Evolutionary conservation across 2,113 vertebrate species (phyloP).

Genomic region (Nesoenas mayeri): DNA sequence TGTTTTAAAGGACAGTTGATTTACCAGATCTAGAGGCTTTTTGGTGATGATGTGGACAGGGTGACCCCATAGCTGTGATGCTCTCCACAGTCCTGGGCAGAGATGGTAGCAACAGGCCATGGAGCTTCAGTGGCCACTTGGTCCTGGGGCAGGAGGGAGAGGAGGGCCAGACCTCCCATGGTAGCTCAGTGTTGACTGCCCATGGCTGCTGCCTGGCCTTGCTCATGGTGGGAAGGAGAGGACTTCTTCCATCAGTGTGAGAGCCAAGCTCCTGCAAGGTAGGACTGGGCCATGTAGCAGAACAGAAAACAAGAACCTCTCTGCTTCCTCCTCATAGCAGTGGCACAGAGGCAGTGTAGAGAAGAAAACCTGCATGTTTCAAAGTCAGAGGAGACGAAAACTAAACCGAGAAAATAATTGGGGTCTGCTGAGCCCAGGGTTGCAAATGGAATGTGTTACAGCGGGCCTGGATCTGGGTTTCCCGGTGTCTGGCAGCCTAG

Average conservation of each 20-base stretch:
- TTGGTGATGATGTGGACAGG: not conserved
- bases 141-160: not conserved
- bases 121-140: not conserved
- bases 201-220: not conserved
- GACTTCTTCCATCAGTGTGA: not conserved
- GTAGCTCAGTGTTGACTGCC: not conserved
- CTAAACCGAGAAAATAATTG: not conserved
- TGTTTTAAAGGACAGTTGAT: not conserved
- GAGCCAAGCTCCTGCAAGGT: not conserved
- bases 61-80: not conserved
- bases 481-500: not conserved
- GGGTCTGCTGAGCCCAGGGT: not conserved
- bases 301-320: not conserved
- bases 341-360: not conserved
- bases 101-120: not conserved
- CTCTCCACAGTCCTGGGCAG: not conserved
- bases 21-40: not conserved
- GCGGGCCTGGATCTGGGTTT: not conserved
- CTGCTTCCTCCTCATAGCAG: not conserved
- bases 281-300: not conserved
- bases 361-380: fast-evolving
- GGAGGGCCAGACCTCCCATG: fast-evolving
- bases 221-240: not conserved
- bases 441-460: not conserved
- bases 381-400: not conserved